These are phyloP conservation scores for Lithodes maja DNA, from an alignment of 2,888 invertebrate species.

Conservation along the genomic window DNA sequence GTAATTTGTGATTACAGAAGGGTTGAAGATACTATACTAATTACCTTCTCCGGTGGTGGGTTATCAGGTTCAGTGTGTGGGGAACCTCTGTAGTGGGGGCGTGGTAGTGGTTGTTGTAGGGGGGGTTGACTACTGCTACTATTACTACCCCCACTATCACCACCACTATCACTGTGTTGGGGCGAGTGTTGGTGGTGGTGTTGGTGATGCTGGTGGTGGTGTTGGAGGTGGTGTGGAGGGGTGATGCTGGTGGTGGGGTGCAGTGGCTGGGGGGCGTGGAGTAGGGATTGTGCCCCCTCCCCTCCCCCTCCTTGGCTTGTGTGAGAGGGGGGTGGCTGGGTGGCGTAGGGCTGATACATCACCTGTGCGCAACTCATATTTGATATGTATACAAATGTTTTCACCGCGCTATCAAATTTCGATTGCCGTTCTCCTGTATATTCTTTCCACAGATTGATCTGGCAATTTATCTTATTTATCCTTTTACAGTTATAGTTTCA, in stretches of 20 bases:
- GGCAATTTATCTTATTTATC: too few species aligned
- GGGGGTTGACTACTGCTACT: conserved; percentile 26
- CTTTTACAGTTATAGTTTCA: too few species aligned
- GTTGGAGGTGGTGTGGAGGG: conserved; percentile 45
- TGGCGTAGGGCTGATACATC: conserved; percentile 70
- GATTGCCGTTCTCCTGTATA: too few species aligned
- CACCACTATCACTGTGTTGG: conserved; percentile 5
- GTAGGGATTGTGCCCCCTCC: conserved; percentile 14
- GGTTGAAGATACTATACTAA: background rate
- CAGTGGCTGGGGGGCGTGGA: background rate
- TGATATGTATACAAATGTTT: background rate
- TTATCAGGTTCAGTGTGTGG: conserved; percentile 25
- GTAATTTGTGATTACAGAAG: background rate
- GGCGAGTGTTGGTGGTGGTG: conserved; percentile 42
- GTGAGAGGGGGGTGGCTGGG: conserved; percentile 50
- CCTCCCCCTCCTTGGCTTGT: conserved; percentile 30
- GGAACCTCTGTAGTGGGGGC: background rate
- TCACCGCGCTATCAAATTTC: too few species aligned
- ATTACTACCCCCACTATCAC: background rate
- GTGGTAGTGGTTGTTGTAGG: background rate
- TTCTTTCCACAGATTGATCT: too few species aligned
- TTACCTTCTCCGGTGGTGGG: conserved; percentile 62
- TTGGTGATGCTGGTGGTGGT: conserved; percentile 41
- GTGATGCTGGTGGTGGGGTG: conserved; percentile 29
- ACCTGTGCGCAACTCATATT: conserved; percentile 70